Evolutionary conservation across 2,888 invertebrate genomes (phyloP).

Genomic region (Dolomedes plantarius): DNA sequence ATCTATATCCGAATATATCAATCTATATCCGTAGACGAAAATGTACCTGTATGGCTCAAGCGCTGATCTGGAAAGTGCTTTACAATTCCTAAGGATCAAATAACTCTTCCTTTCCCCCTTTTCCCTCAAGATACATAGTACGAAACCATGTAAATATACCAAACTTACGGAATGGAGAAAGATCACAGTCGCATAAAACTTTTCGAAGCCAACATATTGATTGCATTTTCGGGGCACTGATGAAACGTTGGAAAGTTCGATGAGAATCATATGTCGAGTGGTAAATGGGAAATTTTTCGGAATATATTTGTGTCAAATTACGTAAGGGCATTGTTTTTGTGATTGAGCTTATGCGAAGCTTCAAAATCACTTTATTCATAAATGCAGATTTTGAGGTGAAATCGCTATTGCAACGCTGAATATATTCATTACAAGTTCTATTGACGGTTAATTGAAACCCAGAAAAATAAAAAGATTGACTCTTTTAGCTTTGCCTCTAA

Average conservation of each 20-base stretch:
- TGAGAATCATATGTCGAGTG: constrained; percentile 4
- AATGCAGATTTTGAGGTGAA: too few relatives aligned
- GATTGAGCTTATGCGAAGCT: neutral
- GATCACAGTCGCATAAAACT: constrained; percentile 49
- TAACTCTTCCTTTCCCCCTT: constrained; percentile 42
- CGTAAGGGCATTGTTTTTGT: constrained; percentile 6
- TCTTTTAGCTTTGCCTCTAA: too few relatives aligned
- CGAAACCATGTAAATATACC: constrained; percentile 60
- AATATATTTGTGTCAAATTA: constrained; percentile 14
- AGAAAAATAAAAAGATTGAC: too few relatives aligned
- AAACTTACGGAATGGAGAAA: constrained; percentile 42
- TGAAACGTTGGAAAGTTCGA: constrained; percentile 30
- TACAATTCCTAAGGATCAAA: constrained; percentile 70
- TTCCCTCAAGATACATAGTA: constrained; percentile 52
- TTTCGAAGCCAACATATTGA: constrained; percentile 67
- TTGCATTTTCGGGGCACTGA: constrained; percentile 52
- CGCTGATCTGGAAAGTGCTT: constrained; percentile 69
- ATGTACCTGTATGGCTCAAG: constrained; percentile 68
- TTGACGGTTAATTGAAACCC: too few relatives aligned
- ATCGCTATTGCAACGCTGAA: too few relatives aligned
- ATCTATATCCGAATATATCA: constrained; percentile 69
- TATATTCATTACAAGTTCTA: too few relatives aligned
- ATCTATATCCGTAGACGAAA: constrained; percentile 68
- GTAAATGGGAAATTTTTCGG: constrained; percentile 27
- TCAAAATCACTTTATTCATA: too few relatives aligned